A percentile compares a stretch with the other conserved stretches of the same genome.
Evolutionary conservation across 2,113 vertebrate genomes (phyloP).

Genomic region (Rhizomys pruinosus): DNA sequence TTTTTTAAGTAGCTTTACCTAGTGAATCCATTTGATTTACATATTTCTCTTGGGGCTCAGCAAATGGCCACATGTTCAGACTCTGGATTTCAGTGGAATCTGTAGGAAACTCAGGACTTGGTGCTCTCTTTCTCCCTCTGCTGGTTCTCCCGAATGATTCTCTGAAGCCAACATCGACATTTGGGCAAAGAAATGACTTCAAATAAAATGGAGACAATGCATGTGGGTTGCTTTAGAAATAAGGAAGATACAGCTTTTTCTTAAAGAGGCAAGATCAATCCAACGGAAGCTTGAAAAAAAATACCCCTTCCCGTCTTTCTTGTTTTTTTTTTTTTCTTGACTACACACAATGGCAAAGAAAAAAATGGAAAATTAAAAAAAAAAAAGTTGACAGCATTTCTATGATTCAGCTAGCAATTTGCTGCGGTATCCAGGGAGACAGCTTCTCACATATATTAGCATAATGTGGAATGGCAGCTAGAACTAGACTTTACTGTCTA

Average conservation of each 20-base stretch:
- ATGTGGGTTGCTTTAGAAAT: slow-evolving; percentile 62
- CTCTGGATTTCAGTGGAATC: slow-evolving; percentile 23
- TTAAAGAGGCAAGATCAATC: slow-evolving; percentile 48
- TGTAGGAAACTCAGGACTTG: not conserved
- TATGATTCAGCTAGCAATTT: slow-evolving; percentile 79
- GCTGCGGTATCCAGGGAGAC: slow-evolving; percentile 73
- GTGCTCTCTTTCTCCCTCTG: slow-evolving; percentile 53
- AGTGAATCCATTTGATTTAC: not conserved
- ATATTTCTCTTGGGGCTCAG: slow-evolving; percentile 33
- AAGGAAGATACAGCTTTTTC: slow-evolving; percentile 54
- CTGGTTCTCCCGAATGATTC: not conserved
- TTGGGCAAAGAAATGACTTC: slow-evolving; percentile 51
- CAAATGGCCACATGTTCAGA: not conserved
- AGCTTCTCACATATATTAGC: slow-evolving; percentile 77
- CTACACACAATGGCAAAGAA: slow-evolving; percentile 59
- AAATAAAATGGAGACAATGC: slow-evolving; percentile 66
- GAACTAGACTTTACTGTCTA: slow-evolving; percentile 75
- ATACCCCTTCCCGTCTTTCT: not conserved
- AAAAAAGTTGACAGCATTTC: slow-evolving; percentile 71
- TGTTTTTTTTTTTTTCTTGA: slow-evolving; percentile 71
- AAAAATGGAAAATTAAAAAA: slow-evolving; percentile 78
- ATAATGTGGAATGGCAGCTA: slow-evolving; percentile 74
- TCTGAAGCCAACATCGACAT: slow-evolving; percentile 17
- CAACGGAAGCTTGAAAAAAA: not conserved
- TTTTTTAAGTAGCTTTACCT: not conserved